phyloP scores from a whole-genome alignment of 2,888 invertebrate species.

The Dusona sp. region DNA sequence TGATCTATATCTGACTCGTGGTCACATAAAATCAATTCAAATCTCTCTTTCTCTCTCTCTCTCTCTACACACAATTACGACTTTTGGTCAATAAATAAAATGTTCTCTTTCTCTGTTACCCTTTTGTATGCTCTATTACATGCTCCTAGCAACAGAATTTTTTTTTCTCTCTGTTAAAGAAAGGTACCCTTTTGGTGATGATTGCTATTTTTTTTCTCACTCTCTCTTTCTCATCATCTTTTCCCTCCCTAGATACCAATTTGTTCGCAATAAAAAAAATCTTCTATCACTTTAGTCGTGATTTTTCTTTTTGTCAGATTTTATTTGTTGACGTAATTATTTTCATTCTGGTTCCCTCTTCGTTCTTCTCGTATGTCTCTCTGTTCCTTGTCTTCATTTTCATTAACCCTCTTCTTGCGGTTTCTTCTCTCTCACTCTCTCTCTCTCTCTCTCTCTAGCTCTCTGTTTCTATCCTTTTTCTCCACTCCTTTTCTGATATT shows the following conservation, averaged over 20 bases:
- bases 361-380: not conserved
- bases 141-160: not conserved
- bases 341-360: not conserved
- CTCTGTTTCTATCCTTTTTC: not conserved
- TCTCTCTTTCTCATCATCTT: constrained; percentile 3
- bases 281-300: not conserved
- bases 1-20: not conserved
- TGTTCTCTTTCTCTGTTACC: not conserved
- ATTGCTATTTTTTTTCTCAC: not conserved
- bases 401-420: not conserved
- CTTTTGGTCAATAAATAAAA: not conserved
- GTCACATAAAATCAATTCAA: not conserved
- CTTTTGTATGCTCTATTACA: not conserved
- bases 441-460: not conserved
- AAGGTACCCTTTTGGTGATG: not conserved
- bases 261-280: not conserved
- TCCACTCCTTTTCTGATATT: not conserved
- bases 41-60: not conserved
- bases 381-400: not conserved
- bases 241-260: not conserved
- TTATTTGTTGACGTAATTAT: not conserved
- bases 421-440: not conserved
- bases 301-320: not conserved
- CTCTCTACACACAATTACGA: too few species aligned
- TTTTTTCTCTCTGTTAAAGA: not conserved